phyloP scores from a whole-genome alignment of 2,113 vertebrate species.

The Ictidomys tridecemlineatus region DNA sequence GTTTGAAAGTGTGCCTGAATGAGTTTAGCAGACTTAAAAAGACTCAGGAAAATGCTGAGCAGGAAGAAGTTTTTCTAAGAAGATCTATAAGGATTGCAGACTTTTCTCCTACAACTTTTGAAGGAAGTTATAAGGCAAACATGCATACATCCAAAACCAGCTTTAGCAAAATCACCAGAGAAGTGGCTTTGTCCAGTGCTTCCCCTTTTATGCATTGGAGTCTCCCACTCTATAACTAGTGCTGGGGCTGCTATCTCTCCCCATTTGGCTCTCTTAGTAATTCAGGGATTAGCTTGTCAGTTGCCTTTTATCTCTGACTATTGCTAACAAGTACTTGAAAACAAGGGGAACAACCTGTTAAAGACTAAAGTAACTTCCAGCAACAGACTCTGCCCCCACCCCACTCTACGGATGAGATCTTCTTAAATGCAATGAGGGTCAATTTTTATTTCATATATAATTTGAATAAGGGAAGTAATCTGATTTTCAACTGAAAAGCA shows the following conservation, averaged over 20 bases:
- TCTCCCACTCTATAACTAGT: not conserved
- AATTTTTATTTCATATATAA: slow-evolving; percentile 26
- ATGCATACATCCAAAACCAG: not conserved
- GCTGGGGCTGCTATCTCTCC: not conserved
- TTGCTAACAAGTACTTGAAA: not conserved
- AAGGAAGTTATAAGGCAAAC: slow-evolving; percentile 5
- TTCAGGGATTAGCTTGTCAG: not conserved
- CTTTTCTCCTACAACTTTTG: not conserved
- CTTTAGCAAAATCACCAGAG: not conserved
- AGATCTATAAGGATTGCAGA: not conserved
- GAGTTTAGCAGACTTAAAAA: slow-evolving; percentile 4
- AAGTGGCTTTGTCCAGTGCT: not conserved
- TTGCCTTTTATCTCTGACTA: not conserved
- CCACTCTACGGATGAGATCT: not conserved
- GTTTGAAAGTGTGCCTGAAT: slow-evolving; percentile 19
- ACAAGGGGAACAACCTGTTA: not conserved
- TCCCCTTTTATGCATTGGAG: not conserved
- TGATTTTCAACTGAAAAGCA: slow-evolving; percentile 16
- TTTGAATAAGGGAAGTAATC: slow-evolving; percentile 12
- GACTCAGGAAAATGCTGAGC: not conserved
- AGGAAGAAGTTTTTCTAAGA: not conserved
- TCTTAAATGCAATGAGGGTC: not conserved
- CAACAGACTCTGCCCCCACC: not conserved
- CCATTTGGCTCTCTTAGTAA: not conserved
- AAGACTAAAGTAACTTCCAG: not conserved